A percentile compares a stretch with the other conserved stretches of the same genome.
These are phyloP conservation scores for Harpegnathos saltator DNA, from an alignment of 1,140 invertebrate genomes.

Conservation along the genomic window DNA sequence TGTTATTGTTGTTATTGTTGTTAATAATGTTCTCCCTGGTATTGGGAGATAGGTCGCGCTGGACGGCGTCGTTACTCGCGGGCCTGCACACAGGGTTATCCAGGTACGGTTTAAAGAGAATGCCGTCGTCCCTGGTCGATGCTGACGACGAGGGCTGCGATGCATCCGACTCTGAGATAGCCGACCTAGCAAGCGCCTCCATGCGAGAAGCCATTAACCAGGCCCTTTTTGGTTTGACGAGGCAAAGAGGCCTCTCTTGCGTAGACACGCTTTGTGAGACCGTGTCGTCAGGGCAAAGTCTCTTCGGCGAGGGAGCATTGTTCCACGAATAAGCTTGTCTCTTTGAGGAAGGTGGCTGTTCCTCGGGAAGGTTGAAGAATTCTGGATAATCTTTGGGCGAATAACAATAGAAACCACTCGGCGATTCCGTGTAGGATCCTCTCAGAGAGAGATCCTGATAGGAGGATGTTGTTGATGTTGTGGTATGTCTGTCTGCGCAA, in stretches of 20 bases:
- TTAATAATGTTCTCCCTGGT: slow-evolving; percentile 72
- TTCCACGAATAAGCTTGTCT: slow-evolving; percentile 74
- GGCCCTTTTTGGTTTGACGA: slow-evolving; percentile 80
- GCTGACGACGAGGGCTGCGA: slow-evolving; percentile 70
- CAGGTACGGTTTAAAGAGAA: slow-evolving; percentile 90
- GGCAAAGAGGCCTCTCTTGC: slow-evolving; percentile 83
- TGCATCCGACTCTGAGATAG: slow-evolving; percentile 79
- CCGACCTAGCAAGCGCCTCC: slow-evolving; percentile 74
- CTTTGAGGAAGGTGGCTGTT: slow-evolving; percentile 68
- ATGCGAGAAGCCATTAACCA: no score
- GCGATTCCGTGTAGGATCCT: slow-evolving; percentile 65
- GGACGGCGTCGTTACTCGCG: slow-evolving; percentile 55
- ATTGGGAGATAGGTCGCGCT: slow-evolving; percentile 61
- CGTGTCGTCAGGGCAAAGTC: slow-evolving; percentile 63
- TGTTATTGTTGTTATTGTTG: slow-evolving; percentile 80
- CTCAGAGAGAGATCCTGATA: slow-evolving; percentile 66
- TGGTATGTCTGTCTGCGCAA: slow-evolving; percentile 67
- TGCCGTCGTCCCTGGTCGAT: slow-evolving; percentile 81
- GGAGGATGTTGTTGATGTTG: slow-evolving; percentile 46
- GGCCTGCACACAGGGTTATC: slow-evolving; percentile 86
- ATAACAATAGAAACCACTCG: slow-evolving; percentile 71
- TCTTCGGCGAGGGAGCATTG: slow-evolving; percentile 71
- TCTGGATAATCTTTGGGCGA: slow-evolving; percentile 74
- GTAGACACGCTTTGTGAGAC: slow-evolving; percentile 68
- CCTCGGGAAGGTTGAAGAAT: slow-evolving; percentile 41